Conservation (phyloP, 2,113 vertebrate genomes). For the Pseudorectes ferrugineus region DNA sequence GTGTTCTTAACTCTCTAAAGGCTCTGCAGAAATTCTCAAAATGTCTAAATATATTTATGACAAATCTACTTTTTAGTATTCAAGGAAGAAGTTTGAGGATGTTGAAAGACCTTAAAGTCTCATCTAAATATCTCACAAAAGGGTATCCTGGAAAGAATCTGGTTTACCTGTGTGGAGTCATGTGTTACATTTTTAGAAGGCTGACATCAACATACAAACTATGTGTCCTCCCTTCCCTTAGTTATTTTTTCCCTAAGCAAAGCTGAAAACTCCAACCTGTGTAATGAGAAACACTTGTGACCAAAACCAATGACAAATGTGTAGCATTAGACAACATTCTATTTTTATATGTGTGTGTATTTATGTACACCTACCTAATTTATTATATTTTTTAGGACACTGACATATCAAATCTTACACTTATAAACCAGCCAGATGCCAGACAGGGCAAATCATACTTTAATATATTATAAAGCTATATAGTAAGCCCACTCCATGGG, state of each 20-base stretch:
- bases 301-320: not conserved
- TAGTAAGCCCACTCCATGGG: not conserved
- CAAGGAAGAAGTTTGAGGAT: not conserved
- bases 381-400: not conserved
- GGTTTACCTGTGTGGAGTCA: fast-evolving
- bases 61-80: not conserved
- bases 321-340: not conserved
- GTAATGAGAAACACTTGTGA: not conserved
- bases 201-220: not conserved
- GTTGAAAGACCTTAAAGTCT: not conserved
- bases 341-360: fast-evolving
- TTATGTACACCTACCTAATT: not conserved
- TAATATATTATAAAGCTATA: not conserved
- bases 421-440: slow-evolving; percentile 4
- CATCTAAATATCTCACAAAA: not conserved
- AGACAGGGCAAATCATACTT: not conserved
- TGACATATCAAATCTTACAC: not conserved
- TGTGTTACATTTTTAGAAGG: fast-evolving
- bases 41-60: not conserved
- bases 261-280: not conserved
- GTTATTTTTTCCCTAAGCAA: not conserved
- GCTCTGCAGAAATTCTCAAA: not conserved
- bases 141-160: not conserved
- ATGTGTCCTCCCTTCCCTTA: not conserved
- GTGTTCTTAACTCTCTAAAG: not conserved